Evolutionary conservation across 1,140 invertebrate species (phyloP), one percentile per base, ranked within the genome.

Genomic region (Oscheius sp.): DNA sequence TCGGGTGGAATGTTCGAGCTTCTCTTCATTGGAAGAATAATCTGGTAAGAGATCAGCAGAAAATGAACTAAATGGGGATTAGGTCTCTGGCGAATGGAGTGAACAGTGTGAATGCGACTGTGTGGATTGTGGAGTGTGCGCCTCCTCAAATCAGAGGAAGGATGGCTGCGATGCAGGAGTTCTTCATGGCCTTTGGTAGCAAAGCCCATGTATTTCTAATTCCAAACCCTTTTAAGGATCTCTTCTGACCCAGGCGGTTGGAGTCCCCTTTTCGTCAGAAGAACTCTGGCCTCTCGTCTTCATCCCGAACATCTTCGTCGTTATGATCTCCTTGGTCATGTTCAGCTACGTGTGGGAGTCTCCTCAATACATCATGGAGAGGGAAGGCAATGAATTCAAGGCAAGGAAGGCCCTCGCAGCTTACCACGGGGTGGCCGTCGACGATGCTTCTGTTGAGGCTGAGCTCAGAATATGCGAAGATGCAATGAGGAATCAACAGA

Each of bases 161-260:
- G 34, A 77, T 77, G 76, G 76, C 76, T 13, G 74, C 73, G 2
- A 77, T 77, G 74, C 76, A 77, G 34, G 76, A 77, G 61, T 66
- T 77, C 61, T 77, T 76, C 55, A 77, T 77, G 76, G 74, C 73
- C 29, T 32, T 72, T 15, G 74, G 68, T 69, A 31, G n/a, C n/a
- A n/a, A n/a, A n/a, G n/a, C n/a, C n/a, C n/a, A n/a, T 13, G 66
- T 68, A 10, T 66, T 20, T 68, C 18, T 23, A 13, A 13, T 65
- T 65, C 23, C 13, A 46, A 65, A 64, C 13, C 7, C 26, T 35
- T 69, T 62, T 70, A 42, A 67, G 73, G 76, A 1, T 74, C 70
- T 35, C 68, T 77, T 3, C 35, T 77, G 26, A 77, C 74, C 3
- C 76, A 77, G 35, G 61, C 76, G 3, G 31, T 77, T 26, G 76